phyloP scores from a whole-genome alignment of 1,140 invertebrate species.

The Camponotus floridanus region DNA sequence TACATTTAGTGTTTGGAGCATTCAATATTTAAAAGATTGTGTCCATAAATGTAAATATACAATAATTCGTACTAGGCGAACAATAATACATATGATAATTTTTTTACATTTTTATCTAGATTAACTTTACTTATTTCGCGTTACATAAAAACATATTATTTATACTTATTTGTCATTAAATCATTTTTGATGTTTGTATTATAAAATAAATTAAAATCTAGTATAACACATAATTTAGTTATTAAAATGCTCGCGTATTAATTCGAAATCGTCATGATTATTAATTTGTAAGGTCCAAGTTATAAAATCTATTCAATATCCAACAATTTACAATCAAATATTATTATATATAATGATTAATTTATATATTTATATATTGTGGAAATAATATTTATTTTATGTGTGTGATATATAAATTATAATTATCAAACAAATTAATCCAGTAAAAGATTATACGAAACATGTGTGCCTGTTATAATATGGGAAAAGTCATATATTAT shows the following conservation, averaged over 20 bases:
- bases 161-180: constrained; percentile 1
- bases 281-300: constrained; percentile 4
- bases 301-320: constrained; percentile 23
- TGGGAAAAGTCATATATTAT: background rate
- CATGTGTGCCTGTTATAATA: background rate
- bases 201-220: background rate
- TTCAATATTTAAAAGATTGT: background rate
- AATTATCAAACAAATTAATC: constrained; percentile 26
- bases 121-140: background rate
- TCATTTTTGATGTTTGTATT: constrained; percentile 6
- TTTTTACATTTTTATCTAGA: background rate
- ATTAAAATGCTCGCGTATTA: background rate
- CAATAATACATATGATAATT: constrained; percentile 6
- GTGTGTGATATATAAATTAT: background rate
- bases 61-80: background rate
- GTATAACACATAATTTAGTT: background rate
- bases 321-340: constrained; percentile 32
- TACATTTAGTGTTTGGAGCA: constrained; percentile 6
- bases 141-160: background rate
- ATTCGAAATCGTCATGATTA: background rate
- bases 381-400: constrained; percentile 15
- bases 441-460: background rate
- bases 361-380: background rate
- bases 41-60: background rate
- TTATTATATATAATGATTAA: constrained; percentile 17